These are phyloP conservation scores for Rhinopithecus roxellana DNA, from an alignment of 2,113 vertebrate species.

Conservation along the genomic window DNA sequence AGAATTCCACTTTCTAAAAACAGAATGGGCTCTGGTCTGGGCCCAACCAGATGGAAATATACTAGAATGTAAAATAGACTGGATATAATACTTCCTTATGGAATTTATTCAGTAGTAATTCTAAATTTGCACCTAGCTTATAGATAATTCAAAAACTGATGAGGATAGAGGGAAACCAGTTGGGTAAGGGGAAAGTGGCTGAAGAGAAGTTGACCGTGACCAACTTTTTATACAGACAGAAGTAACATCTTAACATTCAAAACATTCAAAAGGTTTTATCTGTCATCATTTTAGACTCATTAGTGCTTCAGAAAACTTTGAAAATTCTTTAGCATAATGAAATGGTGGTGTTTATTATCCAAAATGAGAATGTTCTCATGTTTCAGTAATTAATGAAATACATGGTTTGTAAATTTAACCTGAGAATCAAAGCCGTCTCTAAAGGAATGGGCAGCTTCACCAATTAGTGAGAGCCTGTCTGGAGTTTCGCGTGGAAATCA, in stretches of 20 bases:
- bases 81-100: neutral
- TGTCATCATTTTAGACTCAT: constrained; percentile 20
- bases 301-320: constrained; percentile 24
- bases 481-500: neutral
- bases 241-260: neutral
- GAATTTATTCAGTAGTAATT: neutral
- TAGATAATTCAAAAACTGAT: neutral
- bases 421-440: neutral
- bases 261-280: neutral
- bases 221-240: neutral
- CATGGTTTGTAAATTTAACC: neutral
- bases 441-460: neutral
- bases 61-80: neutral
- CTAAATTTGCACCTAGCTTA: neutral
- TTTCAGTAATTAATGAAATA: constrained; percentile 27
- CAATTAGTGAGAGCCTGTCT: neutral
- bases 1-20: neutral
- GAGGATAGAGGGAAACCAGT: neutral
- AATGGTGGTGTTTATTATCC: constrained; percentile 2
- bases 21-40: neutral
- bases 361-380: neutral
- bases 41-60: neutral
- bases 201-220: neutral
- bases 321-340: constrained; percentile 10
- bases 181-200: neutral